phyloP scores from a whole-genome alignment of 2,888 invertebrate species.

The Oscheius sp. region DNA sequence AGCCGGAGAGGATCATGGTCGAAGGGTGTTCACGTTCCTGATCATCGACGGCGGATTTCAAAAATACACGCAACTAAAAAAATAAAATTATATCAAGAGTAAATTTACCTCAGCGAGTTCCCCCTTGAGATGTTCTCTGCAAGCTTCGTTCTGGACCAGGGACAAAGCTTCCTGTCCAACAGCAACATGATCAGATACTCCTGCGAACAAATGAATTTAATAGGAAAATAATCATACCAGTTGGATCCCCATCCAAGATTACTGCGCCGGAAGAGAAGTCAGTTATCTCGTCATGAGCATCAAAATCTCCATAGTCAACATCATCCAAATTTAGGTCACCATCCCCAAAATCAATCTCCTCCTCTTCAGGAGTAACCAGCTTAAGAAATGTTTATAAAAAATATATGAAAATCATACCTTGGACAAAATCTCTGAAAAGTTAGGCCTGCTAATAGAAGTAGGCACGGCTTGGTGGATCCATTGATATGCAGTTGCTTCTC shows the following conservation, averaged over 20 bases:
- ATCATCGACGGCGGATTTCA: constrained; percentile 3
- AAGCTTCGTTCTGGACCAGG: constrained; percentile 15
- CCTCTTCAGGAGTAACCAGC: background rate
- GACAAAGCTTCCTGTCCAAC: constrained; percentile 27
- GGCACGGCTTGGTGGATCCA: constrained; percentile 2
- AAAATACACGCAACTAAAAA: background rate
- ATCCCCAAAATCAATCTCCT: constrained; percentile 29
- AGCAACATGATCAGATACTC: constrained; percentile 4
- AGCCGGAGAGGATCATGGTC: background rate
- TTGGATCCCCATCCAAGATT: background rate
- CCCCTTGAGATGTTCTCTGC: background rate
- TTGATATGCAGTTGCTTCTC: constrained; percentile 18
- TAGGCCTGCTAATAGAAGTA: constrained; percentile 6
- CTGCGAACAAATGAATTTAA: no score
- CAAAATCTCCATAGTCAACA: constrained; percentile 6
- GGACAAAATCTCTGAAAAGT: constrained; percentile 7
- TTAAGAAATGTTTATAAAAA: background rate
- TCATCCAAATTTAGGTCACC: constrained; percentile 19
- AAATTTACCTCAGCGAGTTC: constrained; percentile 5
- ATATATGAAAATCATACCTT: constrained; percentile 6
- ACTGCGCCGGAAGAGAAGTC: background rate
- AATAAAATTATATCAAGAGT: no score
- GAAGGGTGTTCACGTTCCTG: constrained; percentile 11
- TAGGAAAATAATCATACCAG: background rate
- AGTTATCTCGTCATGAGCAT: constrained; percentile 1